Evolutionary conservation across 2,797 vertebrate species (phyloP).

Genomic region (Mus spretus): DNA sequence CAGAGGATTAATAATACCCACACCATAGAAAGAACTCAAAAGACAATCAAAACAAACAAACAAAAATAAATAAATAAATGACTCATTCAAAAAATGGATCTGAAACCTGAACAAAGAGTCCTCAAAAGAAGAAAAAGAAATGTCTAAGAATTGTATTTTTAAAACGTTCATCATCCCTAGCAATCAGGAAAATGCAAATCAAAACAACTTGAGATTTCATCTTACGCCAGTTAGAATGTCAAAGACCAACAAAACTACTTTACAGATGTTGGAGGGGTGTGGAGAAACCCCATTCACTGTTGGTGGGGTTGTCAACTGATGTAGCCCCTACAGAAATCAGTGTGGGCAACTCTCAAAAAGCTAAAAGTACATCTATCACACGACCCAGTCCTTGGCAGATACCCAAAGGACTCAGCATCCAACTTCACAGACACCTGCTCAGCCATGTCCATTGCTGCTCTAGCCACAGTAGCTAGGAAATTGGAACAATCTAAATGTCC

Average conservation of each 20-base stretch:
- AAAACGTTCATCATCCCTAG: neutral
- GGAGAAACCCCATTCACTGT: neutral
- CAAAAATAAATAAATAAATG: neutral
- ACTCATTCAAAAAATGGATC: neutral
- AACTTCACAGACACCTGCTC: neutral
- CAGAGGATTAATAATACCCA: neutral
- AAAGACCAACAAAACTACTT: neutral
- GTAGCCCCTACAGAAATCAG: neutral
- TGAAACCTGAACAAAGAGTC: neutral
- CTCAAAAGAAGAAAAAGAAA: neutral
- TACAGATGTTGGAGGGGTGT: neutral
- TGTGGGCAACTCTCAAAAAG: neutral
- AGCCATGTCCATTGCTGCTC: neutral
- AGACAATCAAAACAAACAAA: neutral
- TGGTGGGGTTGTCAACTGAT: neutral
- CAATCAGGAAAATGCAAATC: neutral
- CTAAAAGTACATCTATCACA: neutral
- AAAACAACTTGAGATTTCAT: neutral
- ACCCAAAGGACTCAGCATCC: neutral
- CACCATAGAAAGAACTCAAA: neutral
- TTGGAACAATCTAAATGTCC: neutral
- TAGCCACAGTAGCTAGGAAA: neutral
- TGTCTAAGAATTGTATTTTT: neutral
- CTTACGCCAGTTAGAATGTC: neutral
- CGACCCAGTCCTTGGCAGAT: neutral